A percentile compares a stretch with the other conserved stretches of the same genome.
phyloP scores from a whole-genome alignment of 2,797 vertebrate genomes.

The Pseudochirops cupreus region DNA sequence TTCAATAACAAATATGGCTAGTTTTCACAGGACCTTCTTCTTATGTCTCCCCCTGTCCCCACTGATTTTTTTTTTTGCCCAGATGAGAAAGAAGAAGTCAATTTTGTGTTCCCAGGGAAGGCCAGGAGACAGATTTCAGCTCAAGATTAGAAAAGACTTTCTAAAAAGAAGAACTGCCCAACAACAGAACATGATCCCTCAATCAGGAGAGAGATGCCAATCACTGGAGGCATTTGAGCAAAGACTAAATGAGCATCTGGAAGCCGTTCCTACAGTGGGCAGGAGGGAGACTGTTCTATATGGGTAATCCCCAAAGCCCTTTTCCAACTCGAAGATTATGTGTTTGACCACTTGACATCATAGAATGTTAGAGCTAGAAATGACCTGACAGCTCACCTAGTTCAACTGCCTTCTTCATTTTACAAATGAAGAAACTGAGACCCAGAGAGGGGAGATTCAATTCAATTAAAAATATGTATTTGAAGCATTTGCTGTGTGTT shows the following conservation, averaged over 20 bases:
- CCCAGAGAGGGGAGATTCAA: neutral
- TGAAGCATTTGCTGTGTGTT: neutral
- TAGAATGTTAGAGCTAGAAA: neutral
- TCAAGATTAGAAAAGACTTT: conserved; percentile 8
- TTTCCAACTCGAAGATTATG: neutral
- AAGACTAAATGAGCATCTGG: neutral
- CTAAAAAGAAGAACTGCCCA: neutral
- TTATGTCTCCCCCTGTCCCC: neutral
- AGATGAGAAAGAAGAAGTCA: neutral
- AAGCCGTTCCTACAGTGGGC: neutral
- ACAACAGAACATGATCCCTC: neutral
- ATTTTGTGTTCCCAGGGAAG: neutral
- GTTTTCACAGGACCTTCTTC: neutral
- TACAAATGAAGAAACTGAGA: conserved; percentile 58
- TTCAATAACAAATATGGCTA: neutral
- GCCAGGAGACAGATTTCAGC: neutral
- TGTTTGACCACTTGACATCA: neutral
- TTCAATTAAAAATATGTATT: neutral
- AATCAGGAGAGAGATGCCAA: neutral
- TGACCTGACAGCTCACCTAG: neutral
- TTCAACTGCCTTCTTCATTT: neutral
- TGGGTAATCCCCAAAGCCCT: neutral
- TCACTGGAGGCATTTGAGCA: neutral
- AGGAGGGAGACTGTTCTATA: neutral
- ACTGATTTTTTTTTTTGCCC: neutral